phyloP scores from a whole-genome alignment of 1,140 invertebrate species.

The Protaetia brevitarsis region DNA sequence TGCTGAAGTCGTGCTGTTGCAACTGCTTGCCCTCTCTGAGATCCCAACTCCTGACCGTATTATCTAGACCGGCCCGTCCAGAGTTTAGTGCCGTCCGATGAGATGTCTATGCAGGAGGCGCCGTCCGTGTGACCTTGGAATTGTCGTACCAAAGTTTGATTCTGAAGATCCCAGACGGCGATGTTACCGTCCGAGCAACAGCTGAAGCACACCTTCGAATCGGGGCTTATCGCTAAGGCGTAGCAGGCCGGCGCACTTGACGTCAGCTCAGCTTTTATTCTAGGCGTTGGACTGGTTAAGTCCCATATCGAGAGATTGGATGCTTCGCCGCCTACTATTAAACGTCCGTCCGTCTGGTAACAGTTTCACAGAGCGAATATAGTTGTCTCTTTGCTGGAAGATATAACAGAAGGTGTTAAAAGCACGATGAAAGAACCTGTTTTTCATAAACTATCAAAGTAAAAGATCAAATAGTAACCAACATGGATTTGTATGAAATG shows the following conservation, averaged over 20 bases:
- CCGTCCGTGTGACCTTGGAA: constrained; percentile 94
- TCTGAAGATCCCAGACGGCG: constrained; percentile 94
- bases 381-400: constrained; percentile 74
- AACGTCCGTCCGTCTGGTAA: constrained; percentile 84
- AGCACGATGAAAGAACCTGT: too few species aligned
- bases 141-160: constrained; percentile 87
- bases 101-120: constrained; percentile 95
- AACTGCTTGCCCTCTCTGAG: constrained; percentile 83
- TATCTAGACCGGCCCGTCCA: constrained; percentile 97
- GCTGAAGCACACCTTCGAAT: constrained; percentile 93
- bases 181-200: constrained; percentile 98
- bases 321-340: constrained; percentile 91
- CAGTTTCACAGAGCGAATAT: constrained; percentile 88
- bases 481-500: too few species aligned
- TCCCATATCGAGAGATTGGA: constrained; percentile 90
- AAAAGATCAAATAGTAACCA: too few species aligned
- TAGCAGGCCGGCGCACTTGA: constrained; percentile 92
- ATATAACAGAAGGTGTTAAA: neutral
- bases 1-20: constrained; percentile 85
- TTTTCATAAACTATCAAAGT: too few species aligned
- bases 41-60: constrained; percentile 92
- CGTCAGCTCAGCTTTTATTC: constrained; percentile 90
- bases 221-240: constrained; percentile 83
- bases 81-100: constrained; percentile 88
- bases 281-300: constrained; percentile 78